Evolutionary conservation across 1,140 invertebrate genomes (phyloP).

Genomic region (Mesaphorura yosii): DNA sequence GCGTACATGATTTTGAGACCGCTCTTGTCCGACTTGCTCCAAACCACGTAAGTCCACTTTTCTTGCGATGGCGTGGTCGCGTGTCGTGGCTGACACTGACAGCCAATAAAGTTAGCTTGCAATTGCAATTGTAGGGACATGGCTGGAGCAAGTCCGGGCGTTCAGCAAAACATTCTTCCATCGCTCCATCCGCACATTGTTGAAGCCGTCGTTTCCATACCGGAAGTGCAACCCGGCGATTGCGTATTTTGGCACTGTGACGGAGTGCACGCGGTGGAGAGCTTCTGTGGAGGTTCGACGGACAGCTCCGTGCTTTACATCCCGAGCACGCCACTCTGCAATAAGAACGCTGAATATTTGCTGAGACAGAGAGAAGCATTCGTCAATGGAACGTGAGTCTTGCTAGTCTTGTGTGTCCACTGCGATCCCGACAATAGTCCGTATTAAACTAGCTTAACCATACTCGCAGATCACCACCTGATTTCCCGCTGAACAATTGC

Average conservation of each 20-base stretch:
- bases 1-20: conserved; percentile 1
- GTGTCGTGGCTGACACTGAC: no score
- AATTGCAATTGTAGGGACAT: conserved; percentile 9
- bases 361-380: conserved; percentile 1
- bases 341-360: conserved; percentile 7
- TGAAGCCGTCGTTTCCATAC: conserved; percentile 6
- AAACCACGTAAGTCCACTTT: background rate
- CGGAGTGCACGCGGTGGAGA: conserved; percentile 12
- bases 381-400: conserved; percentile 1
- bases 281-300: background rate
- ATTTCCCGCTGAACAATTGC: conserved; percentile 22
- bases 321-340: conserved; percentile 9
- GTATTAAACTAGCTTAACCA: background rate
- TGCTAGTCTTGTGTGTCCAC: background rate
- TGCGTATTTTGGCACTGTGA: conserved; percentile 23
- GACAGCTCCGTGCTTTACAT: conserved; percentile 20
- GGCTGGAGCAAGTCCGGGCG: conserved; percentile 9
- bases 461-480: conserved; percentile 10
- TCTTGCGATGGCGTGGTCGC: no score
- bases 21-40: background rate
- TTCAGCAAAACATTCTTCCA: conserved; percentile 7
- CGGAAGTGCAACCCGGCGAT: conserved; percentile 11
- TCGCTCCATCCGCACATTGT: conserved; percentile 9
- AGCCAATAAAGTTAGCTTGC: background rate
- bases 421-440: background rate